These are phyloP conservation scores for Diuraphis noxia DNA, from an alignment of 1,140 invertebrate species.

Conservation along the genomic window DNA sequence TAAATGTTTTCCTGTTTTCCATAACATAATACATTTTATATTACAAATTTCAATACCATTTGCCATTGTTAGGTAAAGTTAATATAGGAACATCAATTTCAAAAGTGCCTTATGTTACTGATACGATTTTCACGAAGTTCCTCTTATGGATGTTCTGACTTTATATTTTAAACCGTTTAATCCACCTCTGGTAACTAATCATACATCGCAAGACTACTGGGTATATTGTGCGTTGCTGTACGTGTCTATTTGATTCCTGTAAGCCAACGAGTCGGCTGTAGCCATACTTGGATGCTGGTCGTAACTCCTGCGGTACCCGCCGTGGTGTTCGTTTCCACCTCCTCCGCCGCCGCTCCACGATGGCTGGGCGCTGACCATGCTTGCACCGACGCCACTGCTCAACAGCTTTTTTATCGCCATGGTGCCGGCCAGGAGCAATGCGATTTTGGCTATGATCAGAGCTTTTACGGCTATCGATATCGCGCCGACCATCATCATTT, in stretches of 20 bases:
- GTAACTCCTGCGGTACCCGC: slow-evolving; percentile 9
- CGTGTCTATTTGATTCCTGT: not conserved
- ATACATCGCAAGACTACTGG: not conserved
- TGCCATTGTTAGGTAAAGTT: no score
- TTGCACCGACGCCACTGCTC: not conserved
- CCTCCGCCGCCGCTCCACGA: not conserved
- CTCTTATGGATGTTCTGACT: no score
- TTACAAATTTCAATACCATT: no score
- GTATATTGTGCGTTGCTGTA: not conserved
- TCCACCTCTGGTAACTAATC: no score
- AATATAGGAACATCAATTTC: no score
- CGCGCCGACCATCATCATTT: not conserved
- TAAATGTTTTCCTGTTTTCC: no score
- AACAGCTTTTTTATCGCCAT: slow-evolving; percentile 31
- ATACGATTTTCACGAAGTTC: not conserved
- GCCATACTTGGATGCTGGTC: not conserved
- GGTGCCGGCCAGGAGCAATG: not conserved
- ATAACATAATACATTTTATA: no score
- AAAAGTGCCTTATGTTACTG: not conserved
- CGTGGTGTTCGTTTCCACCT: not conserved
- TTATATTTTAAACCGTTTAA: no score
- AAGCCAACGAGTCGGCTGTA: not conserved
- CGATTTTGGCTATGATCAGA: not conserved
- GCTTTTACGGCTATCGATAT: not conserved
- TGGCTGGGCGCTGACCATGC: not conserved